Evolutionary conservation across 2,888 invertebrate species (phyloP), one percentile per base, ranked within the genome.

Genomic region (Ectobius pallidus): DNA sequence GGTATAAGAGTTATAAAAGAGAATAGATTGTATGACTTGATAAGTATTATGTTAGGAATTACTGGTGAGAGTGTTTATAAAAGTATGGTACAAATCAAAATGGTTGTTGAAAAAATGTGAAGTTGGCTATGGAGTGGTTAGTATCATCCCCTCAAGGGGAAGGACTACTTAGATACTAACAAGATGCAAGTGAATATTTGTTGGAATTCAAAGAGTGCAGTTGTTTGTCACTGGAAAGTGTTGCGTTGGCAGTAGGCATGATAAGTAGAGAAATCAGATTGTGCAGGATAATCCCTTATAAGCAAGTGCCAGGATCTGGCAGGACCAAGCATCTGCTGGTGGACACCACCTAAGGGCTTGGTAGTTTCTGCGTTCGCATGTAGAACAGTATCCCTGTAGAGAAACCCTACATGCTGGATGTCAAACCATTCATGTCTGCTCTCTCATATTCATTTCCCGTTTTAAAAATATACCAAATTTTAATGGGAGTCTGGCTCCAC

Each of bases 121-220:
- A 52, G 52, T 52, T 9, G 25, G 52, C 7, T 52, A 25, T 20
- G 20, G 52, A 52, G 52, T 71, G 74, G 71, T 76, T 77, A 77
- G 78, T 77, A 78, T 78, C 77, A 77, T 77, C 74, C 75, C 74
- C 65, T 72, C 18, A 22, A 32, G 74, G 74, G 75, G 76, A 78
- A 77, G 77, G 77, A 79, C 78, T 77, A 77, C 80, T 79, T 77
- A 78, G 81, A 82, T 82, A 82, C 83, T 82, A 82, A 82, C n/a
- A 32, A 20, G 55, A 22, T 32, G 30, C 32, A 67, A 58, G 42
- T 27, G 62, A 58, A 11, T 7, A 70, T n/a, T 61, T 65, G 71
- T 71, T 71, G 67, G 68, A 70, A 72, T 65, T 20, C n/a, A n/a
- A 39, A 18, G 67, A 61, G 32, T 55, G 32, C 58, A 49, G 61